Conservation (phyloP, 2,797 vertebrate genomes). For the Meda fulgida region DNA sequence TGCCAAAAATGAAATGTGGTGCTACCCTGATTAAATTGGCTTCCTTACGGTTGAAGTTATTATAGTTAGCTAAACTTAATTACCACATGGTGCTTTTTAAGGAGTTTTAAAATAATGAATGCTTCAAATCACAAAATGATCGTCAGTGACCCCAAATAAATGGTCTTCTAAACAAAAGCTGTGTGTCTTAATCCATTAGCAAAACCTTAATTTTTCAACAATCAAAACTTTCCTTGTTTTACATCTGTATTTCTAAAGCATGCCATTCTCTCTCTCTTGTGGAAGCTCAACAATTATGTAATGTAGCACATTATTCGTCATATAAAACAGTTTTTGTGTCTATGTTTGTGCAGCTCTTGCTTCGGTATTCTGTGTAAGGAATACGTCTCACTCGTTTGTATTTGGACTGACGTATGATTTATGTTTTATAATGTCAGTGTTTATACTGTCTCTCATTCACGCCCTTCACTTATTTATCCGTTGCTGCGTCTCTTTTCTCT, state of each 20-base stretch:
- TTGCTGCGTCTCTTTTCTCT: constrained; percentile 34
- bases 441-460: background rate
- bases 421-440: constrained; percentile 14
- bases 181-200: background rate
- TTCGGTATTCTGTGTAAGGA: background rate
- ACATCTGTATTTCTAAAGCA: background rate
- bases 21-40: background rate
- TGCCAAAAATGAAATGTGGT: background rate
- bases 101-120: background rate
- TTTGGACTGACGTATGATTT: background rate
- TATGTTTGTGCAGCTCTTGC: background rate
- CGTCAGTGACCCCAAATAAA: background rate
- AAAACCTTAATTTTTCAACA: background rate
- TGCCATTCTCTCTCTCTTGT: constrained; percentile 7
- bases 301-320: background rate
- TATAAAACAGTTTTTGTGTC: background rate
- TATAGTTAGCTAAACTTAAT: background rate
- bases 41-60: background rate
- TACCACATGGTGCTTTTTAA: background rate
- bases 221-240: background rate
- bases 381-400: background rate
- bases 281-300: background rate
- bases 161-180: background rate
- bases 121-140: background rate
- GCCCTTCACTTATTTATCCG: background rate